Conservation (phyloP, 2,888 invertebrate species). For the Pyrrhosoma nymphula region DNA sequence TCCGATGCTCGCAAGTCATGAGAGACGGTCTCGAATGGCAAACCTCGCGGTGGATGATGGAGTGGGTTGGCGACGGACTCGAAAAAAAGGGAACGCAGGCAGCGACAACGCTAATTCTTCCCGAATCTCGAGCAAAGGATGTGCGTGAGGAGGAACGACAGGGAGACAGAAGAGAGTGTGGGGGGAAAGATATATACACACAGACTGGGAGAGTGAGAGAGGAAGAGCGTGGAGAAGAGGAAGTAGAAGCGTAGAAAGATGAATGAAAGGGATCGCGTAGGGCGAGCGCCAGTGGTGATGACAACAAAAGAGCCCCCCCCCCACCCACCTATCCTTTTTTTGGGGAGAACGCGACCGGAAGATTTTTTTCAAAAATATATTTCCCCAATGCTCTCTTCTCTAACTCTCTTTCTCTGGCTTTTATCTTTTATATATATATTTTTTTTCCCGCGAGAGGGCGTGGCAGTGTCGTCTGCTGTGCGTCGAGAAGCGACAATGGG, state of each 20-base stretch:
- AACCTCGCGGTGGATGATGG: too few relatives aligned
- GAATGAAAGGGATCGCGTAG: not conserved
- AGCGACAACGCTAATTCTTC: not conserved
- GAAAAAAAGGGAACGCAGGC: not conserved
- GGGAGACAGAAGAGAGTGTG: not conserved
- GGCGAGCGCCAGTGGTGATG: not conserved
- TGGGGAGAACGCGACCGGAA: not conserved
- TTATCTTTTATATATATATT: not conserved
- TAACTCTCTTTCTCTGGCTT: too few relatives aligned
- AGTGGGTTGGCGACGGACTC: not conserved
- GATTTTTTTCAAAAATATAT: not conserved
- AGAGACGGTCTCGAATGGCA: not conserved
- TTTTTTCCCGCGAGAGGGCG: not conserved
- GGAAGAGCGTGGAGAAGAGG: not conserved
- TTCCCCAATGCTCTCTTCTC: not conserved
- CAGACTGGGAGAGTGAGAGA: not conserved
- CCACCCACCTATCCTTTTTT: not conserved
- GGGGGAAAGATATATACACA: not conserved
- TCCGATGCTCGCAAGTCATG: too few relatives aligned
- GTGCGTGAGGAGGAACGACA: not conserved
- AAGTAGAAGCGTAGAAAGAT: not conserved
- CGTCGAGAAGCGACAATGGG: not conserved
- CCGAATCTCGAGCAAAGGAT: not conserved
- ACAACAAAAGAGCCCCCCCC: not conserved
- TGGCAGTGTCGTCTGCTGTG: slow-evolving; percentile 13